Conservation (phyloP, 2,113 vertebrate genomes). For the Aythya baeri region DNA sequence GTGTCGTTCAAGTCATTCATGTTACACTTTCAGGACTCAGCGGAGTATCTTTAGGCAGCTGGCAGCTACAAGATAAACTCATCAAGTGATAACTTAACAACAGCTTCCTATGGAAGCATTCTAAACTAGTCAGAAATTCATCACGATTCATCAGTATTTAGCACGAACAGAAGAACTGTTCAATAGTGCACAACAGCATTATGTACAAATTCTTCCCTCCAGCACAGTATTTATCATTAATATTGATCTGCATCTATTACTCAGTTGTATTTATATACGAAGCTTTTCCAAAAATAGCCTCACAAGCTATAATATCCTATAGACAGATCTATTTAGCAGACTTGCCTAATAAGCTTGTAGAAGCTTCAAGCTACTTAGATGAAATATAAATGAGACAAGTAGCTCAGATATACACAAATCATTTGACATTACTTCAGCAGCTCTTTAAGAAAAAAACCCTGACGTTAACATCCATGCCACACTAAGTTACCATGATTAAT, state of each 20-base stretch:
- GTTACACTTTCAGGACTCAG: background rate
- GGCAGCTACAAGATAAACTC: conserved; percentile 1
- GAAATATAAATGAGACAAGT: background rate
- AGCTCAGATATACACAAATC: background rate
- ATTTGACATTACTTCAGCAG: background rate
- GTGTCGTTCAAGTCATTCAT: background rate
- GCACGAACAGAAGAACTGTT: conserved; percentile 1
- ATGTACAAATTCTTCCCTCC: background rate
- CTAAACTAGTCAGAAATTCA: conserved; percentile 12
- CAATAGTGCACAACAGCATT: background rate
- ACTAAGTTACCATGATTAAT: background rate
- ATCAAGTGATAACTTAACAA: background rate
- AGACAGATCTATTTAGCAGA: conserved; percentile 32
- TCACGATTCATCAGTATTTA: background rate
- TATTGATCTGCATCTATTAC: background rate
- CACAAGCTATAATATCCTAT: background rate
- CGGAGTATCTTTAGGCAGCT: background rate
- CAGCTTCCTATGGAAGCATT: conserved; percentile 12
- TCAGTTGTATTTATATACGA: background rate
- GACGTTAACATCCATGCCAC: background rate
- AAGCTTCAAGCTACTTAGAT: conserved; percentile 22
- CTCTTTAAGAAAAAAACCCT: background rate
- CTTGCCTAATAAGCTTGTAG: conserved; percentile 29
- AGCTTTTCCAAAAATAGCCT: conserved; percentile 35
- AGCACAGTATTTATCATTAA: background rate